Conservation (phyloP, 2,113 vertebrate species). For the Fregata magnificens region DNA sequence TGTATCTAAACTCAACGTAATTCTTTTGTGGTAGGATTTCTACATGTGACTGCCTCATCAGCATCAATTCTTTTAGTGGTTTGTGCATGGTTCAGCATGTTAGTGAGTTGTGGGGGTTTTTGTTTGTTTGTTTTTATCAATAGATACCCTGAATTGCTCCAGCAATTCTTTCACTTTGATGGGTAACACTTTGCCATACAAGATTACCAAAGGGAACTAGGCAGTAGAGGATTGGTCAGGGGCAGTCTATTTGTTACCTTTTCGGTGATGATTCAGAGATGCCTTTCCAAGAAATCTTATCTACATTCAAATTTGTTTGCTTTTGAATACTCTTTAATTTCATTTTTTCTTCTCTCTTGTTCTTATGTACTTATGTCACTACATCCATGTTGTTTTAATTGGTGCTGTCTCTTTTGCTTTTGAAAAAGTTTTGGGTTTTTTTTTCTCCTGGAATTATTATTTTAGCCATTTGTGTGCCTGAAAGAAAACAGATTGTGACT, state of each 20-base stretch:
- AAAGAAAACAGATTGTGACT: neutral
- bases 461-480: neutral
- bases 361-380: neutral
- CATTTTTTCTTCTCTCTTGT: neutral
- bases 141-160: neutral
- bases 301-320: neutral
- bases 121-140: neutral
- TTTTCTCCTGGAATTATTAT: neutral
- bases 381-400: neutral
- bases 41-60: neutral
- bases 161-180: neutral
- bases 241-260: neutral
- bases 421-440: neutral
- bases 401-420: neutral
- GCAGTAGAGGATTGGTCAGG: neutral
- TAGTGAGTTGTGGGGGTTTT: neutral
- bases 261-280: neutral
- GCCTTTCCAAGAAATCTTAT: neutral
- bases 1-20: neutral
- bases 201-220: neutral
- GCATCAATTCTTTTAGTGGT: neutral
- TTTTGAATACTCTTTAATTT: neutral
- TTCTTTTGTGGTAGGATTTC: neutral
- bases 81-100: neutral
- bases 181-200: neutral